A percentile compares a stretch with the other conserved stretches of the same genome.
Conservation (phyloP, 1,140 invertebrate genomes). For the Drosophila guanche region DNA sequence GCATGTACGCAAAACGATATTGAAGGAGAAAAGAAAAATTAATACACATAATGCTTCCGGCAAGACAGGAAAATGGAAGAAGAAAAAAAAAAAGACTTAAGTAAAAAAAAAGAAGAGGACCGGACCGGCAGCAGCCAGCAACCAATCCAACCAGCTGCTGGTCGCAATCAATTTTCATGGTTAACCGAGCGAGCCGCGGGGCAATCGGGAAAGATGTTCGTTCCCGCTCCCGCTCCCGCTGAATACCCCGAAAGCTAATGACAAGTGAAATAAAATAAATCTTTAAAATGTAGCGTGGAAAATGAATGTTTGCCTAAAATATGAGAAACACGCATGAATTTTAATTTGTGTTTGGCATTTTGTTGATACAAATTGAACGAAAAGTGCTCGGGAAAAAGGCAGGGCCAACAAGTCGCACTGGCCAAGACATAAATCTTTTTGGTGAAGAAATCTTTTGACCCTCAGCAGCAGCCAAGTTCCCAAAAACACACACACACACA, state of each 20-base stretch:
- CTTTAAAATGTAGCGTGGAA: conserved; percentile 54
- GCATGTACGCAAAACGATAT: conserved; percentile 67
- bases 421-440: conserved; percentile 52
- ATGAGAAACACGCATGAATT: conserved; percentile 65
- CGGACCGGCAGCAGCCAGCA: conserved; percentile 21
- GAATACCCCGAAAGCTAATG: conserved; percentile 41
- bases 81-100: conserved; percentile 17
- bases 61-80: conserved; percentile 52
- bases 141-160: conserved; percentile 54
- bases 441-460: conserved; percentile 31
- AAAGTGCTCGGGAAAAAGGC: conserved; percentile 5
- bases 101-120: conserved; percentile 2
- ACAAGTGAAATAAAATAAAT: conserved; percentile 78
- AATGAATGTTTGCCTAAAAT: conserved; percentile 48
- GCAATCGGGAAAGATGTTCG: conserved; percentile 18
- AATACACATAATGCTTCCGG: conserved; percentile 74
- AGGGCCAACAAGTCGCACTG: conserved; percentile 30
- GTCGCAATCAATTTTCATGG: conserved; percentile 78
- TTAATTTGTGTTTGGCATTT: conserved; percentile 58
- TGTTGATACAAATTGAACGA: conserved; percentile 56
- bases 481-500: conserved; percentile 6
- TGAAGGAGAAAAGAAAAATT: conserved; percentile 59
- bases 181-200: conserved; percentile 55
- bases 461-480: neutral
- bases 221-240: neutral